Conservation (phyloP, 2,113 vertebrate species). For the Mungos mungo region DNA sequence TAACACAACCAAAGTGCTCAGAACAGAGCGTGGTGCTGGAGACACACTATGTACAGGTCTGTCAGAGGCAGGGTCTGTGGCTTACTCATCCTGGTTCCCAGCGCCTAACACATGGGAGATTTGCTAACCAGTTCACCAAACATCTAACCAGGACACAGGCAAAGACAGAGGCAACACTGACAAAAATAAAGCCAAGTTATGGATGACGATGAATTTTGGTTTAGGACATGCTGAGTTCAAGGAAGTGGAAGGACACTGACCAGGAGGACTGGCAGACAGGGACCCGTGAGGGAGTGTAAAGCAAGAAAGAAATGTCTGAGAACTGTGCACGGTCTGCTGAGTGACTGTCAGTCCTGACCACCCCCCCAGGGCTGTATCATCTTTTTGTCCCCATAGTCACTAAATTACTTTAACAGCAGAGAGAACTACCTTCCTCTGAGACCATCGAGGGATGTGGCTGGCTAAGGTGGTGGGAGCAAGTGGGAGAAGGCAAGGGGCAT, state of each 20-base stretch:
- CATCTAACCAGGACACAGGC: not conserved
- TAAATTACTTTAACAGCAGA: not conserved
- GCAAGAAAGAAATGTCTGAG: not conserved
- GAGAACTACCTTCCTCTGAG: not conserved
- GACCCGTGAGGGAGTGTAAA: not conserved
- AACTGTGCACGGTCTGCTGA: not conserved
- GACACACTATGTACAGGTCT: not conserved
- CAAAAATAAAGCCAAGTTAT: not conserved
- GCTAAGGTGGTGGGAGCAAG: not conserved
- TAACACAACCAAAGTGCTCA: not conserved
- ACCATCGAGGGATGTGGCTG: not conserved
- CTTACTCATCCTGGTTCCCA: not conserved
- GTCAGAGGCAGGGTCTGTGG: not conserved
- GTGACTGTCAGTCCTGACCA: not conserved
- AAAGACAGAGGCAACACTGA: not conserved
- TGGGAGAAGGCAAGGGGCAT: not conserved
- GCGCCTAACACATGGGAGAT: not conserved
- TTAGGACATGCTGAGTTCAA: not conserved
- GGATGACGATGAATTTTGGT: not conserved
- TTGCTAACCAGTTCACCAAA: not conserved
- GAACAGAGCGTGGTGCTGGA: not conserved
- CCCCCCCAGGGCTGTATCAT: not conserved
- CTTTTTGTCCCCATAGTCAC: not conserved
- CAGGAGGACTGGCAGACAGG: not conserved
- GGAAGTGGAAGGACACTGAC: not conserved